A percentile compares a stretch with the other conserved stretches of the same genome.
Conservation (phyloP, 2,113 vertebrate species). For the Nothocercus julius region DNA sequence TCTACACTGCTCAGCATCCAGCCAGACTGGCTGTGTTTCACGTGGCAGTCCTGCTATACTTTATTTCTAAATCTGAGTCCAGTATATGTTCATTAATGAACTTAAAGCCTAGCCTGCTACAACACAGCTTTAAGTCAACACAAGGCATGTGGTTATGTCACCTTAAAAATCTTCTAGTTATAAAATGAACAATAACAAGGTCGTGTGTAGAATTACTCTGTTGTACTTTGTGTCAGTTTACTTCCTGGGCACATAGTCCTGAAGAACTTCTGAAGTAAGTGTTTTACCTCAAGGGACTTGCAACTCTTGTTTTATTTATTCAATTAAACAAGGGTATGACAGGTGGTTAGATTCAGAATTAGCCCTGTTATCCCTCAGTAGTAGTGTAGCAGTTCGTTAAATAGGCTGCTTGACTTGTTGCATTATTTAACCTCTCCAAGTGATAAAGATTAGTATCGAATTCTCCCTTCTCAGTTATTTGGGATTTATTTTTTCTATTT, state of each 20-base stretch:
- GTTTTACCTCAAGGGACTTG: not conserved
- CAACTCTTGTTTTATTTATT: not conserved
- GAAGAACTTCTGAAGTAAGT: slow-evolving; percentile 3
- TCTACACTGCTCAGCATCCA: not conserved
- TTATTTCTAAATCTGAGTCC: not conserved
- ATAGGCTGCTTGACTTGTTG: not conserved
- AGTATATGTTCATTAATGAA: not conserved
- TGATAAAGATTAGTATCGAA: not conserved
- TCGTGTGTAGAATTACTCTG: not conserved
- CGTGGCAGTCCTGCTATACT: not conserved
- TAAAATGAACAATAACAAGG: not conserved
- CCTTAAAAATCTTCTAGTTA: not conserved
- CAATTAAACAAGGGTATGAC: not conserved
- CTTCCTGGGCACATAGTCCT: not conserved
- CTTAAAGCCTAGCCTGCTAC: not conserved
- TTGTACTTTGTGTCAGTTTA: not conserved
- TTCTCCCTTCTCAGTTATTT: not conserved
- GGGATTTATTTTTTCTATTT: not conserved
- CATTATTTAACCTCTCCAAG: not conserved
- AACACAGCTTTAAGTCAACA: not conserved
- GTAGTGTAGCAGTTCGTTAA: not conserved
- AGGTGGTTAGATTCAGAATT: not conserved
- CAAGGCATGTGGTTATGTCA: not conserved
- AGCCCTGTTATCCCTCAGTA: not conserved
- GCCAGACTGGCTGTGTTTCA: not conserved